A percentile compares a stretch with the other conserved stretches of the same genome.
Evolutionary conservation across 2,888 invertebrate species (phyloP).

Genomic region (Drosophila neotestacea): DNA sequence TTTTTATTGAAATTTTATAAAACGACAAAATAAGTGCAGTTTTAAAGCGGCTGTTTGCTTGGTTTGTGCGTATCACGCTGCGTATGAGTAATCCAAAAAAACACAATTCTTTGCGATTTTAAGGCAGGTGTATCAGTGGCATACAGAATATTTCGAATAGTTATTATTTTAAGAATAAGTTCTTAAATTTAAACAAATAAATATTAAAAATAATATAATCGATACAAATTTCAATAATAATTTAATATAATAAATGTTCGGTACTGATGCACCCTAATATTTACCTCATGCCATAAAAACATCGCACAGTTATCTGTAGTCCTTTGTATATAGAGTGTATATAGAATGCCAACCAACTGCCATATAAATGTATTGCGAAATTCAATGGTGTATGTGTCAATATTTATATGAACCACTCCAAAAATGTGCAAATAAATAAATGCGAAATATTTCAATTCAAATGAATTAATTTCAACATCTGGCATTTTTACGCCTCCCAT

Average conservation of each 20-base stretch:
- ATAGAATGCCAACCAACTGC: conserved; percentile 11
- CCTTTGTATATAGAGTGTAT: not conserved
- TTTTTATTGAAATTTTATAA: conserved; percentile 42
- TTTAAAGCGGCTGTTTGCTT: conserved; percentile 30
- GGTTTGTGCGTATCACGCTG: conserved; percentile 18
- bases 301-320: conserved; percentile 17
- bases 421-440: conserved; percentile 59
- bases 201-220: not conserved
- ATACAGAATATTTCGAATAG: not conserved
- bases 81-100: conserved; percentile 34
- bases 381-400: conserved; percentile 63
- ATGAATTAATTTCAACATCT: conserved; percentile 67
- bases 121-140: conserved; percentile 7
- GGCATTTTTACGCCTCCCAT: conserved; percentile 30
- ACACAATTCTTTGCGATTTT: not conserved
- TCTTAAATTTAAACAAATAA: not conserved
- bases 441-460: conserved; percentile 60
- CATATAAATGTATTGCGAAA: conserved; percentile 38
- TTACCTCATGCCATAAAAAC: not conserved
- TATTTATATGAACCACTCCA: conserved; percentile 53
- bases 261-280: conserved; percentile 8
- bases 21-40: conserved; percentile 56
- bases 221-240: not conserved
- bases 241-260: not conserved
- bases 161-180: not conserved